Conservation (phyloP, 2,888 invertebrate species). For the Tetragonula carbonaria region DNA sequence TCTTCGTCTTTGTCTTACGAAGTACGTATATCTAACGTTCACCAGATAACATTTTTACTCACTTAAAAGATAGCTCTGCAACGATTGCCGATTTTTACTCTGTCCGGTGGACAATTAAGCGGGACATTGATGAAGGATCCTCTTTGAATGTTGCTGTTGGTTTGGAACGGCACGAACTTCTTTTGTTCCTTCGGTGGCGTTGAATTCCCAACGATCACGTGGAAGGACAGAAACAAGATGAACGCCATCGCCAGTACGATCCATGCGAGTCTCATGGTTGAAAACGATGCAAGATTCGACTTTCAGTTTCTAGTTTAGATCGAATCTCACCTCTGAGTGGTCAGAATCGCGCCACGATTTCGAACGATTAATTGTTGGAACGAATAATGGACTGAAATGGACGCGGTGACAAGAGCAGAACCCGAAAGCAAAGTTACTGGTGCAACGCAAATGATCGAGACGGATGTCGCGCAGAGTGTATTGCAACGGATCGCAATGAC, state of each 20-base stretch:
- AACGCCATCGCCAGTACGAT: conserved; percentile 56
- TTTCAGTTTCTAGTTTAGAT: neutral
- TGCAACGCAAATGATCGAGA: neutral
- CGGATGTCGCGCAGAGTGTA: neutral
- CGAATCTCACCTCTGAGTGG: neutral
- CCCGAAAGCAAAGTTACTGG: too few relatives aligned
- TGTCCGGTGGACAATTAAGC: conserved; percentile 74
- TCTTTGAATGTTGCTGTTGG: conserved; percentile 40
- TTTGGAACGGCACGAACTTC: conserved; percentile 69
- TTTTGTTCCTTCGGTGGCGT: conserved; percentile 45
- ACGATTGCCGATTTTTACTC: conserved; percentile 73
- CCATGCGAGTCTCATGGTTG: conserved; percentile 65
- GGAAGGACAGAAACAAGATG: conserved; percentile 23
- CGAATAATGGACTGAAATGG: neutral
- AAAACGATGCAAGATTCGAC: too few relatives aligned
- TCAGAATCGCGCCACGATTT: neutral
- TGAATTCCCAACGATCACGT: neutral
- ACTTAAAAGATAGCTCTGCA: conserved; percentile 78
- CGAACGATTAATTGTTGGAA: neutral
- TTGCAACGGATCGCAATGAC: neutral
- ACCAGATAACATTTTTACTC: conserved; percentile 36
- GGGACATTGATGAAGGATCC: conserved; percentile 78
- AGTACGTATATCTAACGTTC: neutral
- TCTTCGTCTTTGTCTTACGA: neutral
- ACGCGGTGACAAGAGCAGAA: neutral